A percentile compares a stretch with the other conserved stretches of the same genome.
phyloP scores from a whole-genome alignment of 2,797 vertebrate genomes.

The Sus cebifrons region DNA sequence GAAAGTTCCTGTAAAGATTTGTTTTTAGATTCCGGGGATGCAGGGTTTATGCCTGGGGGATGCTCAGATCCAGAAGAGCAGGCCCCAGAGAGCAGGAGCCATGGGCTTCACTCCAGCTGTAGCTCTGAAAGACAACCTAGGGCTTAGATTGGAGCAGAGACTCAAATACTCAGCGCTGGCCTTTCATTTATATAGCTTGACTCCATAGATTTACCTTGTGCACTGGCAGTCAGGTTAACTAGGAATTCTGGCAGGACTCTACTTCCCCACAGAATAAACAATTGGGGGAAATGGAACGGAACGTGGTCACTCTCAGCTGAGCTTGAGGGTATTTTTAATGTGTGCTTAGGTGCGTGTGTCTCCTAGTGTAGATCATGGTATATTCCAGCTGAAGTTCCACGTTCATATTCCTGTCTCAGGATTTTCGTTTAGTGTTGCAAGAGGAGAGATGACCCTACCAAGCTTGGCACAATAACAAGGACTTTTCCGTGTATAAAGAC shows the following conservation, averaged over 20 bases:
- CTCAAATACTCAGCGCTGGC: neutral
- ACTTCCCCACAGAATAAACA: neutral
- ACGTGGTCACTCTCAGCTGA: neutral
- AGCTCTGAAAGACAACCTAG: neutral
- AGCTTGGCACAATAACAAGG: neutral
- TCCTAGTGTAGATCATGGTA: neutral
- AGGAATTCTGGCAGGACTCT: neutral
- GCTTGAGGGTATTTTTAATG: neutral
- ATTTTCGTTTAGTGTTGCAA: constrained; percentile 46
- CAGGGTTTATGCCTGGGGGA: neutral
- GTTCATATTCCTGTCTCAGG: neutral
- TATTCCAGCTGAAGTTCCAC: neutral
- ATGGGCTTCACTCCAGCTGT: neutral
- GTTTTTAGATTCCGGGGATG: neutral
- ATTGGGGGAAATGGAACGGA: neutral
- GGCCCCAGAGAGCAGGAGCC: neutral
- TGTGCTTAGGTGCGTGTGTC: neutral
- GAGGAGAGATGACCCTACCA: neutral
- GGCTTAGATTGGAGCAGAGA: neutral
- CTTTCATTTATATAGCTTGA: neutral
- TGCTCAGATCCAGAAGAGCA: neutral
- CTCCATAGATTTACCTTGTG: neutral
- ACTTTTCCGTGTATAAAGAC: constrained; percentile 24
- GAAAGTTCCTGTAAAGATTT: neutral
- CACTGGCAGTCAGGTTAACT: neutral